phyloP scores from a whole-genome alignment of 2,888 invertebrate species.

The Sipha maydis region DNA sequence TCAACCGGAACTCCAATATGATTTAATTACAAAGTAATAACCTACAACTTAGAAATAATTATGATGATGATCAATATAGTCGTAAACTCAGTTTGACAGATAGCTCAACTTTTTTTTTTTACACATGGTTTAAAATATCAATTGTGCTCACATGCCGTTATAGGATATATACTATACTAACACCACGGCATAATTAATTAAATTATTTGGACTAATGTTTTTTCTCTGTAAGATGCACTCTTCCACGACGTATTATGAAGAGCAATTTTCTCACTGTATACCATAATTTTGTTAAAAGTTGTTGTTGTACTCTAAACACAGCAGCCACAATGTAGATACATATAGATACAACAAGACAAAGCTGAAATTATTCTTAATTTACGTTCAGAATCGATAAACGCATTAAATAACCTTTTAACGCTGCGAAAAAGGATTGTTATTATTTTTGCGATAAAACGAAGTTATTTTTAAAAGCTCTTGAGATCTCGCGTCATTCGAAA shows the following conservation, averaged over 20 bases:
- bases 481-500: not conserved
- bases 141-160: not conserved
- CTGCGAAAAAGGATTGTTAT: not conserved
- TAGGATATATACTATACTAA: not conserved
- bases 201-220: not conserved
- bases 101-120: not conserved
- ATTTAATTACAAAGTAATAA: not conserved
- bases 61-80: not conserved
- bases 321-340: not conserved
- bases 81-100: not conserved
- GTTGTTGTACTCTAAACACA: not conserved
- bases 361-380: not conserved
- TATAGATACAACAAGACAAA: not conserved
- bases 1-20: not conserved
- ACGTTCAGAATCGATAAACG: not conserved
- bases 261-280: not conserved
- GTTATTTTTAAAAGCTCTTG: conserved; percentile 14
- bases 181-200: not conserved
- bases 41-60: not conserved
- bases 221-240: not conserved
- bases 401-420: conserved; percentile 14
- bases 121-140: not conserved
- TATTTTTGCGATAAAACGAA: not conserved
- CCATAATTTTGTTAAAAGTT: not conserved
- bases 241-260: not conserved